These are phyloP conservation scores for Leptopilina boulardi DNA, from an alignment of 1,140 invertebrate genomes.

Conservation along the genomic window DNA sequence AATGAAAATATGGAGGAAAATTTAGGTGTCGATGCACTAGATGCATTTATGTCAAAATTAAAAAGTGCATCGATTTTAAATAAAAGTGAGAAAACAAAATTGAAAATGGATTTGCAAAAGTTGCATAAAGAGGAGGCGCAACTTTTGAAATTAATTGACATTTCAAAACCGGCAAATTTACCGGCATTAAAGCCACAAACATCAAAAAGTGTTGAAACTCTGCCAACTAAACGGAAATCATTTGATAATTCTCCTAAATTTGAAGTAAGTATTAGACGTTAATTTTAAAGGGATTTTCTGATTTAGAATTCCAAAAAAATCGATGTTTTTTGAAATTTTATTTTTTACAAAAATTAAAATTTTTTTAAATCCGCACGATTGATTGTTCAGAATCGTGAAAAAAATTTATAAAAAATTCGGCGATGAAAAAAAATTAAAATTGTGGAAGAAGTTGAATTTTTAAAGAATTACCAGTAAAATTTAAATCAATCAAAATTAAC, in stretches of 20 bases:
- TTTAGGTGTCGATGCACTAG: constrained; percentile 80
- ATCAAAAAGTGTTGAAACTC: neutral
- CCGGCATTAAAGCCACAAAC: constrained; percentile 74
- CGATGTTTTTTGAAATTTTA: too few species aligned
- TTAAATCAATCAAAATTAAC: too few species aligned
- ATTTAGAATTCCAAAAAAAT: too few species aligned
- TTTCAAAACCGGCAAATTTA: constrained; percentile 85
- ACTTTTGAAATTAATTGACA: constrained; percentile 83
- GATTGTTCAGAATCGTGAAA: too few species aligned
- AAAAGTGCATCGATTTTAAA: constrained; percentile 67
- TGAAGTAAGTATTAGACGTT: constrained; percentile 12
- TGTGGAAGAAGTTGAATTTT: too few species aligned
- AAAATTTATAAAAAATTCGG: too few species aligned
- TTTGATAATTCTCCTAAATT: neutral
- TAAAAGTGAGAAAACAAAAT: constrained; percentile 71
- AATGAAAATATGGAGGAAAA: constrained; percentile 46
- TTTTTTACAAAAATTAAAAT: too few species aligned
- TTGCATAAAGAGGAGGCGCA: constrained; percentile 83
- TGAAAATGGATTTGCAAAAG: constrained; percentile 79
- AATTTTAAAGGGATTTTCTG: too few species aligned
- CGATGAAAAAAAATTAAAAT: too few species aligned
- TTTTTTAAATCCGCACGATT: too few species aligned
- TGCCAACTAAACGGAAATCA: constrained; percentile 1
- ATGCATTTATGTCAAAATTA: constrained; percentile 85
- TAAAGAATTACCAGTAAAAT: too few species aligned